Evolutionary conservation across 1,140 invertebrate species (phyloP), one percentile per base, ranked within the genome.

Genomic region (Zaprionus nigranus): DNA sequence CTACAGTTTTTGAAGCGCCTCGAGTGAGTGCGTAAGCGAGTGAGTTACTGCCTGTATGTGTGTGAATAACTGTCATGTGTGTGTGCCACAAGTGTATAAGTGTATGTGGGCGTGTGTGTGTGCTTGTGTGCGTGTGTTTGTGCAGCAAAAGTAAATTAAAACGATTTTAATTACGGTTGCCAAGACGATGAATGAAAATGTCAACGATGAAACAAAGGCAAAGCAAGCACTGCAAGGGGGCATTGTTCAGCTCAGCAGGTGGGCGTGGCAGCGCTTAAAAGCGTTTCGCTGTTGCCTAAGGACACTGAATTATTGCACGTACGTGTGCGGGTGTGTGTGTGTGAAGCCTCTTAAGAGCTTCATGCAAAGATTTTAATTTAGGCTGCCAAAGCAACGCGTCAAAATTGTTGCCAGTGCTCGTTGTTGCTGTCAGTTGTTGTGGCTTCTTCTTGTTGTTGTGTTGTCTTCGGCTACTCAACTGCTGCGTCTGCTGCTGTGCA

Each of bases 81-180:
- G 15, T 30, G 7, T 30, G 7, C 28, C 26, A 1, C 7, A 3
- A 20, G 40, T 17, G n/a, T 58, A 22, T 30, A 43, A 54, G 26
- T 34, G 65, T 53, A 34, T 63, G 69, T 58, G 53, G 34, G 46
- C 60, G 53, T 63, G 54, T 75, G 51, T 46, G 36, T 57, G 69
- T 51, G 61, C 26, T 28, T 66, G 53, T 60, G 65, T 79, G 54
- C 36, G 60, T 66, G 56, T 81, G 70, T 78, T 65, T 72, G 69
- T 59, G 75, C 59, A 69, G 90, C 54, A 86, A 85, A 84, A 91
- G 90, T 91, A 91, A 91, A 91, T 91, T 91, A 91, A 91, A 91
- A 90, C 90, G 90, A 91, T 91, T 91, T 91, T 91, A 91, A 91
- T 91, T 91, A 91, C 90, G 90, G 90, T 90, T 91, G 82, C 90